Evolutionary conservation across 2,888 invertebrate genomes (phyloP).

Genomic region (Dimorphilus gyrociliatus): DNA sequence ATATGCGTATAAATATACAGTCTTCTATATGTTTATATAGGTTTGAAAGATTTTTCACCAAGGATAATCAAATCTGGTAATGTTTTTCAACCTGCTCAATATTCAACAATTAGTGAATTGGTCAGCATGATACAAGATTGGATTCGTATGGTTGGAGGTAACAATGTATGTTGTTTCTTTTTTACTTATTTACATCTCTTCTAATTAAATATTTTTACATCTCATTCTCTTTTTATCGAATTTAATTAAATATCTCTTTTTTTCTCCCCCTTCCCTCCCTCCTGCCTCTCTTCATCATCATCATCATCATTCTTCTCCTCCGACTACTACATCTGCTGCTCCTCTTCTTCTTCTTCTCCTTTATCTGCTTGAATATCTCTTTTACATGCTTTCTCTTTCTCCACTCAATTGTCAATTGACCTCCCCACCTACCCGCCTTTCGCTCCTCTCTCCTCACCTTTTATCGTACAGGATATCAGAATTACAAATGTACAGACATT

Average conservation of each 20-base stretch:
- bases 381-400: too few relatives aligned
- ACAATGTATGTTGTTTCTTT: too few relatives aligned
- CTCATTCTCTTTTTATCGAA: neutral
- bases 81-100: conserved; percentile 5
- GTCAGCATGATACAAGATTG: conserved; percentile 3
- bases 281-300: neutral
- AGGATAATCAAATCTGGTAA: conserved; percentile 5
- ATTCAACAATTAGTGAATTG: conserved; percentile 4
- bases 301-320: neutral
- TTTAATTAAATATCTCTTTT: neutral
- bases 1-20: too few relatives aligned
- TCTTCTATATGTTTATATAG: neutral
- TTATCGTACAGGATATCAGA: conserved; percentile 5
- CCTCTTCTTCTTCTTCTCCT: too few relatives aligned
- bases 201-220: conserved; percentile 1
- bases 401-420: too few relatives aligned
- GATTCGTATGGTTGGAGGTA: too few relatives aligned
- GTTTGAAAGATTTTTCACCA: conserved; percentile 5
- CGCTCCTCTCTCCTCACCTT: too few relatives aligned
- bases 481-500: conserved; percentile 6
- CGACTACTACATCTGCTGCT: too few relatives aligned
- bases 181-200: too few relatives aligned
- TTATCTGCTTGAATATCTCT: too few relatives aligned
- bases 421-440: too few relatives aligned
- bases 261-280: neutral